A percentile compares a stretch with the other conserved stretches of the same genome.
phyloP scores from a whole-genome alignment of 1,140 invertebrate species.

The Diplogasteroides magnus region DNA sequence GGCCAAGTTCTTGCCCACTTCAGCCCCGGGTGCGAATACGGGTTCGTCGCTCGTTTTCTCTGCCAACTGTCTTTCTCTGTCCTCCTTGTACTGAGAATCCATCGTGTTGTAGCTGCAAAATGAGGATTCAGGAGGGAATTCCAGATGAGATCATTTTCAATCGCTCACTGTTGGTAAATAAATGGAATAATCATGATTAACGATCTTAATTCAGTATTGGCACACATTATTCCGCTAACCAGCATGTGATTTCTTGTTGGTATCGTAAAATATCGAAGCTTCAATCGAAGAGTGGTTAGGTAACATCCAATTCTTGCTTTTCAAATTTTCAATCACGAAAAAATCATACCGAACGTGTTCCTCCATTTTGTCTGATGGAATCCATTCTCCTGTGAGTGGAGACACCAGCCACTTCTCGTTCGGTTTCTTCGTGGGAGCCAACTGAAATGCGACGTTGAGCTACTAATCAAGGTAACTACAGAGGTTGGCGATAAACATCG shows the following conservation, averaged over 20 bases:
- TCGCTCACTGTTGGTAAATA: no score
- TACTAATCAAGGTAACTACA: neutral
- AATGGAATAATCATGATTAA: no score
- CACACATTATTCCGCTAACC: no score
- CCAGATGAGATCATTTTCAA: no score
- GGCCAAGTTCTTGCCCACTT: conserved; percentile 76
- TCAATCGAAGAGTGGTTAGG: no score
- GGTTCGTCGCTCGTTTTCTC: conserved; percentile 79
- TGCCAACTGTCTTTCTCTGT: conserved; percentile 75
- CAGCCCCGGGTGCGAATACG: conserved; percentile 75
- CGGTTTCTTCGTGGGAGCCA: conserved; percentile 56
- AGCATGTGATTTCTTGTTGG: no score
- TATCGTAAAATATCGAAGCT: no score
- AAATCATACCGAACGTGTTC: conserved; percentile 82
- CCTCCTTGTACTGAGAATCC: conserved; percentile 96
- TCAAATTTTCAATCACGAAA: no score
- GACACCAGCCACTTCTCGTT: conserved; percentile 90
- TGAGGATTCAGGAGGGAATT: no score
- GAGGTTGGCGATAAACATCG: neutral
- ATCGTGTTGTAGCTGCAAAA: conserved; percentile 69
- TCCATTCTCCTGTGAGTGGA: conserved; percentile 92
- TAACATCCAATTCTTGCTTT: no score
- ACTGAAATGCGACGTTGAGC: neutral
- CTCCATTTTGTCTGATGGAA: conserved; percentile 89
- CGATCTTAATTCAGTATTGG: no score